Evolutionary conservation across 2,113 vertebrate species (phyloP).

Genomic region (Tychaedon coryphoeus): DNA sequence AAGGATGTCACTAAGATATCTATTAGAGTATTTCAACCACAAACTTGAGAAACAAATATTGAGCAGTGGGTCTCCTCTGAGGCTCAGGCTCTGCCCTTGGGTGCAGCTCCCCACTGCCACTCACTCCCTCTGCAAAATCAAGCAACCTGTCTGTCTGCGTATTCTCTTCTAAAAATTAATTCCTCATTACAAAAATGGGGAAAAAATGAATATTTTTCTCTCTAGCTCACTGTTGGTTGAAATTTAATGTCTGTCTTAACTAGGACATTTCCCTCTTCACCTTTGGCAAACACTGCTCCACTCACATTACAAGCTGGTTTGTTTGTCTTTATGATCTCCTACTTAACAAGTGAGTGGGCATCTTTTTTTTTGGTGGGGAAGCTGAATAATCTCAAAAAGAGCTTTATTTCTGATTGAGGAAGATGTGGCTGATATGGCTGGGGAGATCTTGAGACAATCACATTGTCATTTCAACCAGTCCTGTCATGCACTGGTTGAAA

Average conservation of each 20-base stretch:
- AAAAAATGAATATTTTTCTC: background rate
- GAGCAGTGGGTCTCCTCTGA: background rate
- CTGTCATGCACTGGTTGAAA: background rate
- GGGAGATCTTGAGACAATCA: background rate
- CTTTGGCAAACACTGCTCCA: background rate
- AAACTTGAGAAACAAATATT: background rate
- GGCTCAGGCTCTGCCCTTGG: background rate
- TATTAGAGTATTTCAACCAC: constrained; percentile 13
- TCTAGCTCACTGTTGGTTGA: background rate
- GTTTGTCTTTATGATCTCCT: background rate
- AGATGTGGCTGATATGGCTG: background rate
- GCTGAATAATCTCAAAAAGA: background rate
- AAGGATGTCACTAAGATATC: constrained; percentile 16
- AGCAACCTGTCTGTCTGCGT: accelerated
- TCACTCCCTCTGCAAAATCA: background rate
- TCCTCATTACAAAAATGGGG: background rate
- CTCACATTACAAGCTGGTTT: background rate
- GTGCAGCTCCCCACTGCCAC: background rate
- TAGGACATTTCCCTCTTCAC: background rate
- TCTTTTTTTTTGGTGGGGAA: background rate
- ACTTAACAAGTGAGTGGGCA: background rate
- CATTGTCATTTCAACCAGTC: background rate
- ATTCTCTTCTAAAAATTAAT: background rate
- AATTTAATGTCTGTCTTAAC: background rate
- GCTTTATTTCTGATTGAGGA: background rate